A percentile compares a stretch with the other conserved stretches of the same genome.
Evolutionary conservation across 2,888 invertebrate genomes (phyloP).

Genomic region (Drosophila macrothrix): DNA sequence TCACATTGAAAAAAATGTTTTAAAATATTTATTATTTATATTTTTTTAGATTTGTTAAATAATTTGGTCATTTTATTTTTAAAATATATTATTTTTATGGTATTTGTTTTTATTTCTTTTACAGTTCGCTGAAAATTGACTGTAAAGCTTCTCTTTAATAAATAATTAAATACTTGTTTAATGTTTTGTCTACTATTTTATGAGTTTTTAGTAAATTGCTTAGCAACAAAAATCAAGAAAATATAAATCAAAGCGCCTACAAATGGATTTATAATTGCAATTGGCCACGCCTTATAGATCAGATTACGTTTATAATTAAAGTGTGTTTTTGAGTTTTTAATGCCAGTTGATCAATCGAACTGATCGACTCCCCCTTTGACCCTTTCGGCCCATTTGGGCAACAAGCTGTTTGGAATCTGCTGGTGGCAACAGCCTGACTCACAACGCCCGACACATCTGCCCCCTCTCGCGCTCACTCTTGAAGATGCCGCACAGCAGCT

Average conservation of each 20-base stretch:
- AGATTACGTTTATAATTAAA: conserved; percentile 15
- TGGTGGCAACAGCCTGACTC: conserved; percentile 3
- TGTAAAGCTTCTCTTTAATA: no score
- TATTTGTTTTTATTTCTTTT: no score
- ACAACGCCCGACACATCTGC: not conserved
- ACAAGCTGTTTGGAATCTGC: conserved; percentile 1
- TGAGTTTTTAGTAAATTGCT: not conserved
- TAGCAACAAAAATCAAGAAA: not conserved
- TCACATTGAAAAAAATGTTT: no score
- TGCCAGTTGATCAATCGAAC: not conserved
- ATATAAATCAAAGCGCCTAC: not conserved
- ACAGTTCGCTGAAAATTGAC: not conserved
- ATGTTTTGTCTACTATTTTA: not conserved
- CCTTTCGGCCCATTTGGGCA: not conserved
- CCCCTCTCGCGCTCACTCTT: not conserved
- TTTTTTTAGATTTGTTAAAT: no score
- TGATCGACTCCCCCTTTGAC: not conserved
- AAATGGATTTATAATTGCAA: conserved; percentile 39
- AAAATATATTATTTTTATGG: not conserved
- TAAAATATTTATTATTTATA: no score
- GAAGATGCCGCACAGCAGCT: conserved; percentile 26
- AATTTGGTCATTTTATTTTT: not conserved
- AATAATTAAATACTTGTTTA: not conserved
- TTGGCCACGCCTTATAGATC: conserved; percentile 18
- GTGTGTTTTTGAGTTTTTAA: not conserved